phyloP scores from a whole-genome alignment of 2,113 vertebrate genomes.

The Crocuta crocuta region DNA sequence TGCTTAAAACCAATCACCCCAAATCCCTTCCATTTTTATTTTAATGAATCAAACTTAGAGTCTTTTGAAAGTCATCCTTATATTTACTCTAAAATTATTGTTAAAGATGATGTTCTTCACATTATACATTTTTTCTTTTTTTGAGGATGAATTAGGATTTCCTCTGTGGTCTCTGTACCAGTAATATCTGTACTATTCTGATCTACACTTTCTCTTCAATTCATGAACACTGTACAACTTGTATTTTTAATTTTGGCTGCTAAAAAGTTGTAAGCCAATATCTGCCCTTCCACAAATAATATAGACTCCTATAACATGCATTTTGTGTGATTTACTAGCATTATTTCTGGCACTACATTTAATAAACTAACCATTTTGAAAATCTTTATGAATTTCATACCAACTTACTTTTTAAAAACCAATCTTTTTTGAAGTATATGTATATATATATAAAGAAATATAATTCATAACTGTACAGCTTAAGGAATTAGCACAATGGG shows the following conservation, averaged over 20 bases:
- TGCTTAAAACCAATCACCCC: fast-evolving
- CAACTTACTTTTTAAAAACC: not conserved
- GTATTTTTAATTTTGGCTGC: not conserved
- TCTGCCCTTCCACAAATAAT: not conserved
- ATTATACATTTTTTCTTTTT: not conserved
- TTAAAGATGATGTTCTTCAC: not conserved
- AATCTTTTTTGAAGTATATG: not conserved
- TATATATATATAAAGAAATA: not conserved
- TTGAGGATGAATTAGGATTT: not conserved
- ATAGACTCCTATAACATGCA: not conserved
- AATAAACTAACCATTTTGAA: not conserved
- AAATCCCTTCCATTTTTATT: not conserved
- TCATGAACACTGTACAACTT: not conserved
- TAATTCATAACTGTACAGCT: not conserved
- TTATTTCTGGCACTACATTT: not conserved
- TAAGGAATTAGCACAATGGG: not conserved
- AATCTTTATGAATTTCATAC: not conserved
- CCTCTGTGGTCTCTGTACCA: not conserved
- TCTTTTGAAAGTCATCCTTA: not conserved
- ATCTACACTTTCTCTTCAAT: not conserved
- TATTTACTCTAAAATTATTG: not conserved
- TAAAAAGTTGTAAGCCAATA: not conserved
- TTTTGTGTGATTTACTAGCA: not conserved
- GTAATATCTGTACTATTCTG: not conserved
- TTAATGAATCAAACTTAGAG: not conserved